Evolutionary conservation across 2,888 invertebrate genomes (phyloP), one percentile per base, ranked within the genome.

Genomic region (Drosophila kokeensis): DNA sequence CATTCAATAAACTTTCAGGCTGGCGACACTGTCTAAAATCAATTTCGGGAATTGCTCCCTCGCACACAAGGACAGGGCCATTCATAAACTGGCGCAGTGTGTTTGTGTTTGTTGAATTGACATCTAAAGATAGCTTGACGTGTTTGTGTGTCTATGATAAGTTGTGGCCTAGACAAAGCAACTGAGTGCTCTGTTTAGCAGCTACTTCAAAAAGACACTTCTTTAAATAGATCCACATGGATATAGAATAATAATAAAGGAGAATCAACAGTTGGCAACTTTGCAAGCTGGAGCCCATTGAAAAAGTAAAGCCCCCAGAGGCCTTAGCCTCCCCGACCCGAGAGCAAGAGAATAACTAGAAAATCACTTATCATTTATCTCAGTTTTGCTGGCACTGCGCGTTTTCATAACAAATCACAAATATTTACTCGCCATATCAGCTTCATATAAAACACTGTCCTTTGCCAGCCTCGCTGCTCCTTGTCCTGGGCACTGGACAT

Each of bases 361-460:
- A 85, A 85, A 88, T 85, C 85, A 85, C 88, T 85, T 88, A 85
- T 82, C 85, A 88, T 85, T 85, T 85, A 88, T 85, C 85, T 88
- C 78, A 63, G 79, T 70, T 61, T 40, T 57, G 70, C 69, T 59
- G 67, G 65, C 69, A 54, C 50, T n/a, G 65, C 18, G 55, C 40
- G 78, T 73, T 67, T 62, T 87, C 89, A 87, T 87, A 89, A 85
- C 87, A 87, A 87, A 87, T 87, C 87, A 89, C 87, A 87, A 87
- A 87, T 87, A 87, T 87, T 87, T 87, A 87, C 89, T 83, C 80
- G 83, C 81, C 82, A 87, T 85, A 89, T 87, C 87, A 87, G 87
- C 87, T 89, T 89, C 81, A 81, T 87, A 87, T 87, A 88, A 75
- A 73, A 81, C 68, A 81, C 67, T 79, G 76, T 79, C 69, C 29